Evolutionary conservation across 2,888 invertebrate species (phyloP).

Genomic region (Ametastegia equiseti): DNA sequence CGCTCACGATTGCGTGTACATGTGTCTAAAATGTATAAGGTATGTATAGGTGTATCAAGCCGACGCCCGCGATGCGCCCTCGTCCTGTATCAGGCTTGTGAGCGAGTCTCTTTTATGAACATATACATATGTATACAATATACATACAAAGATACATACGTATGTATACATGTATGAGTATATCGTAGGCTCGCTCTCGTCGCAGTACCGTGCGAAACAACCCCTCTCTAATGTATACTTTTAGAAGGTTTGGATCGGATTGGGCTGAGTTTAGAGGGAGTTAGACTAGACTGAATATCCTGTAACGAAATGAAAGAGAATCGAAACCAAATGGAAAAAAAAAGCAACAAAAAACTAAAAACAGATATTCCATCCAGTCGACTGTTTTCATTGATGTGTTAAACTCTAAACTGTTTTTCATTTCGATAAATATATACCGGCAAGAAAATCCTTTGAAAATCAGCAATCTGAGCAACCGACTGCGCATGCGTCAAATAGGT

Average conservation of each 20-base stretch:
- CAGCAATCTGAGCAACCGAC: too few species aligned
- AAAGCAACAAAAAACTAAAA: too few species aligned
- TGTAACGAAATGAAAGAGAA: background rate
- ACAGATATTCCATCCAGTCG: too few species aligned
- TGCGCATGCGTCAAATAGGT: too few species aligned
- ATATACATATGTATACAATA: background rate
- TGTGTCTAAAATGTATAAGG: too few species aligned
- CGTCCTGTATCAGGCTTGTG: background rate
- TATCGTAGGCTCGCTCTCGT: background rate
- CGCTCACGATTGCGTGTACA: too few species aligned
- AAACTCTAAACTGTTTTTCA: too few species aligned
- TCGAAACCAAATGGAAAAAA: background rate
- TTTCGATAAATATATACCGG: too few species aligned
- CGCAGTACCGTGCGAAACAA: constrained; percentile 10
- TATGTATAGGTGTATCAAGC: constrained; percentile 4
- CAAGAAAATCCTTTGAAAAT: too few species aligned
- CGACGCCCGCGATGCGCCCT: constrained; percentile 5
- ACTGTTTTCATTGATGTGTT: too few species aligned
- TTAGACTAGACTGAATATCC: too few species aligned
- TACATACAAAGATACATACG: too few species aligned
- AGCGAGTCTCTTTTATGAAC: background rate
- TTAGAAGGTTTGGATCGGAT: background rate
- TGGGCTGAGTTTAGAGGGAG: background rate
- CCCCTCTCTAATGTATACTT: background rate
- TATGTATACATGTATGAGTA: background rate